Base-by-base conservation (phyloP, 2,113 vertebrate genomes). In the Fukomys damarensis region DNA sequence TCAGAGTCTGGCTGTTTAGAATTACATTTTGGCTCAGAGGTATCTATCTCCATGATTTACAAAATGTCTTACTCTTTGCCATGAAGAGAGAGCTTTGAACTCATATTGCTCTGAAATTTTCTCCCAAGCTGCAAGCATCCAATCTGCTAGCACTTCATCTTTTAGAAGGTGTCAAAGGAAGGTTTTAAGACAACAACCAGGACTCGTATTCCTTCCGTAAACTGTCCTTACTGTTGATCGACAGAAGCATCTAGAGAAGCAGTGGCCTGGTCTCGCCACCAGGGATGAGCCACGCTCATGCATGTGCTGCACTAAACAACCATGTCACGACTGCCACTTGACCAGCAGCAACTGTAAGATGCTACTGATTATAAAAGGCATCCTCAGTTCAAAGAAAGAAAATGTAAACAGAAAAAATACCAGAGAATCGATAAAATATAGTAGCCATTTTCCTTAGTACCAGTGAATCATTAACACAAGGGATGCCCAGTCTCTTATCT, bases 201-300 rank as follows among this genome's bases (percentile, higher is more conserved):
- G 59, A 89, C 93, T 90, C 92, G 72, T 10, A 65, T 46, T 91
- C 81, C 77, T 89, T 86, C 43, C 41, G 88, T 94, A 93, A 96
- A 83, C 88, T 46, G 28, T 72, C 86, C 65, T 94, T 94, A 93
- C 88, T 66, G 81, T 81, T 95, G 91, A 95, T 79, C 85, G 86
- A 89, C 30, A 58, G 82, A 97, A 95, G 81, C 54, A 93, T 96
- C 92, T 86, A 72, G 86, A 94, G 32, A 16, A n/a, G 9, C n/a
- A 26, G 63, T 41, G 41, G 17, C 70, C 56, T 59, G 13, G 20
- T 59, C 22, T 76, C 88, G 35, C 46, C n/a, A 41, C 63, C 41
- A 76, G 96, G 72, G 95, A 85, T 59, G 88, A 65, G 41, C 70
- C 30, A 94, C 70, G 76, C 66, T 65, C 72, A 11, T 1, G 11